Percentiles rank a stretch among this genome's conserved stretches.
Conservation (phyloP, 2,888 invertebrate genomes). For the Calameuta idolon region DNA sequence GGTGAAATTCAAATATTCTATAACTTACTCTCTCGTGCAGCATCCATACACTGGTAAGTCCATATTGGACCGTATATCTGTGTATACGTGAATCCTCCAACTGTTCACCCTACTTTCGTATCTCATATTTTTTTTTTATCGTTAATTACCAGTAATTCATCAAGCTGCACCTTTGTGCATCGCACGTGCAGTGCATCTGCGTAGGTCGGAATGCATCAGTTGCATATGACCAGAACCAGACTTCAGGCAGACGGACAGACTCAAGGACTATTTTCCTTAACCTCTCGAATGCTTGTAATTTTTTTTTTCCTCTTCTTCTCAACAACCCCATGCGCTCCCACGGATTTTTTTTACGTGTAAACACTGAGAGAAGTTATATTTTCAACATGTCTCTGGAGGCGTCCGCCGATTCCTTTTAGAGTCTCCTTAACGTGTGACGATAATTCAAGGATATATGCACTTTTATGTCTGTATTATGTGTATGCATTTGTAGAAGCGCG, state of each 20-base stretch:
- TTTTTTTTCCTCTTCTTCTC: background rate
- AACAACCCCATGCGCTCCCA: background rate
- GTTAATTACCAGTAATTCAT: background rate
- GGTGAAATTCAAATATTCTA: background rate
- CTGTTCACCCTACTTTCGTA: background rate
- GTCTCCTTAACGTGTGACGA: background rate
- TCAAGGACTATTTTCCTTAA: background rate
- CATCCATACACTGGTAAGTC: background rate
- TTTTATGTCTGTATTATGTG: background rate
- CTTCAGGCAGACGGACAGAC: background rate
- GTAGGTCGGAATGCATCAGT: background rate
- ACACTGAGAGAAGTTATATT: background rate
- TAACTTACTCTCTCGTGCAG: background rate
- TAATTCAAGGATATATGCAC: background rate
- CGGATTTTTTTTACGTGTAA: background rate
- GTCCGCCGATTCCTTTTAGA: background rate
- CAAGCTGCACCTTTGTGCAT: background rate
- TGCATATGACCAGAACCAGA: background rate
- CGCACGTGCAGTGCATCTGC: background rate
- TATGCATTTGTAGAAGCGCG: slow-evolving; percentile 5
- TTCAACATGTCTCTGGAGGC: background rate
- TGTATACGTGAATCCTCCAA: background rate
- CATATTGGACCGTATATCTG: background rate
- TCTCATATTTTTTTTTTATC: background rate
- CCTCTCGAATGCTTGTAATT: background rate